These are phyloP conservation scores for Eremobia ochroleuca DNA, from an alignment of 2,888 invertebrate species.

Conservation along the genomic window DNA sequence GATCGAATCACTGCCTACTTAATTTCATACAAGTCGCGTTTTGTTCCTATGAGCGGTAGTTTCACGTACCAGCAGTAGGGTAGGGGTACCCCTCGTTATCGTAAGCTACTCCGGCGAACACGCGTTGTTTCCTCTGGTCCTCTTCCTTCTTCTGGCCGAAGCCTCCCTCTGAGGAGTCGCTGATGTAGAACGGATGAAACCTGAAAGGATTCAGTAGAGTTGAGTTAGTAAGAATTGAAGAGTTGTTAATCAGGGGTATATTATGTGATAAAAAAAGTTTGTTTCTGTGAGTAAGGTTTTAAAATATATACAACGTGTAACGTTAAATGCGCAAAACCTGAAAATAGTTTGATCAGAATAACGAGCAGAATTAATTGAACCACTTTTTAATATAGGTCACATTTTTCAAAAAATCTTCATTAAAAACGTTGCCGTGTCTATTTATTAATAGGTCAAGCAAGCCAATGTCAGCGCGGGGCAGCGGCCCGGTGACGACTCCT, in stretches of 20 bases:
- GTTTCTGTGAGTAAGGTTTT: not conserved
- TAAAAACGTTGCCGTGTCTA: too few species aligned
- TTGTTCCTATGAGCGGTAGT: not conserved
- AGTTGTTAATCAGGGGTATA: not conserved
- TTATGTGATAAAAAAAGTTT: not conserved
- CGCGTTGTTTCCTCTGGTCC: conserved; percentile 93
- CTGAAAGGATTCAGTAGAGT: conserved; percentile 75
- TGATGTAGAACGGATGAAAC: conserved; percentile 98
- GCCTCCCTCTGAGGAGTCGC: conserved; percentile 96
- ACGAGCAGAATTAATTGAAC: too few species aligned
- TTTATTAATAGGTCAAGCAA: too few species aligned
- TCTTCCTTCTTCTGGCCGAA: conserved; percentile 94
- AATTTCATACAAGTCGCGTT: not conserved
- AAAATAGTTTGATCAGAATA: too few species aligned
- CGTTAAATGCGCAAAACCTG: too few species aligned
- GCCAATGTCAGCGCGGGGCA: too few species aligned
- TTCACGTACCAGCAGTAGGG: conserved; percentile 93
- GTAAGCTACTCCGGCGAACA: conserved; percentile 95
- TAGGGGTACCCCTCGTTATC: conserved; percentile 94
- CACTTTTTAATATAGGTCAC: too few species aligned
- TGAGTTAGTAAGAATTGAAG: not conserved
- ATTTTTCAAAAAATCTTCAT: too few species aligned
- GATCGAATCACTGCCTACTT: not conserved
- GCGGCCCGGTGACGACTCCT: too few species aligned
- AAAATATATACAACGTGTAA: too few species aligned